Base-by-base conservation (phyloP, 2,113 vertebrate genomes). In the Tupaia chinensis region DNA sequence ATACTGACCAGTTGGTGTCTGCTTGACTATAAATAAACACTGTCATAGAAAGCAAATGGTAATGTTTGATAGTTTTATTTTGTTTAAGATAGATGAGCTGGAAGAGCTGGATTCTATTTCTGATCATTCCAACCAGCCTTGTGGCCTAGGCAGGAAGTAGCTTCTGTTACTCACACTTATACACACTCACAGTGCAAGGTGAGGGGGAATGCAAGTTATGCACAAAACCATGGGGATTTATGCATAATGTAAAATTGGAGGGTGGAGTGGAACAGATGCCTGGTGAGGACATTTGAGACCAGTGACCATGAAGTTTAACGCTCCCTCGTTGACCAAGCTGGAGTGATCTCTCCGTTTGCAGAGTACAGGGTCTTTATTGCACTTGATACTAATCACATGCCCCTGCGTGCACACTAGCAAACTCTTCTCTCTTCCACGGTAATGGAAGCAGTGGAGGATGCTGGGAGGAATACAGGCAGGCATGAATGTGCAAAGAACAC, bases 81-180 rank as follows among this genome's bases (percentile, higher is more conserved):
- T 85, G 53, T 88, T 65, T 32, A 66, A 78, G 69, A 34, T 91
- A 78, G 69, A 34, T 93, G 70, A 85, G 70, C 32, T 74, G n/a
- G 34, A 84, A 89, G 56, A 74, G n/a, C 34, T 66, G 12, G 23
- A 17, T 83, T 74, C 74, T 63, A 7, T 66, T 74, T 23, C 29
- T 84, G 60, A 77, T 15, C 20, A 25, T 63, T 69, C 32, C 56
- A 5, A 66, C 53, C 53, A 87, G 87, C 14, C 5, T 0, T 13
- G 14, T 61, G 22, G 44, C 60, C 16, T 5, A 1, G 14, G 61
- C 19, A 78, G 58, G 9, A 27, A 1, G 58, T 29, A 7, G 54
- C 32, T 25, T 54, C 60, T 25, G 44, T 7, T 44, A 44, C 44
- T 44, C 5, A 3, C 81, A 25, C 63, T 9, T 1, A 29, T 14